Evolutionary conservation across 2,113 vertebrate species (phyloP), one percentile per base, ranked within the genome.

Genomic region (Chlorocebus sabaeus): DNA sequence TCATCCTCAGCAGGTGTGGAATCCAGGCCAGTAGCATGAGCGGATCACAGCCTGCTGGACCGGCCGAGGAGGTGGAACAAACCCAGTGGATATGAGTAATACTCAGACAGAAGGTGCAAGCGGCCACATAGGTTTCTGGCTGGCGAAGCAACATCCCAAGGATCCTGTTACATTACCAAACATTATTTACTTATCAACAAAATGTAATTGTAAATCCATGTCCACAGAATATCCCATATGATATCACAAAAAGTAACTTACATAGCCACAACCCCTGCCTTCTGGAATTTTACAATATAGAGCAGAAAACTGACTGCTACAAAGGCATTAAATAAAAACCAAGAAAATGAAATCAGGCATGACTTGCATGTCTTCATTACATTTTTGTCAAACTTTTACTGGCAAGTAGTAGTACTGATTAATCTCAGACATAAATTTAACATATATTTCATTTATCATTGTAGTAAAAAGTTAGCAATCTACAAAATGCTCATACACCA

Each of bases 221-320:
- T 55, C 3, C 18, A 48, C 11, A 30, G 27, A 80, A 32, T 80
- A 87, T 61, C 12, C 83, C 38, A 38, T 3, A 72, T 10, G 22
- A n/a, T 57, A 5, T 84, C 27, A 75, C n/a, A 79, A 4, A 40
- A 81, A 43, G 8, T 75, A 75, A 72, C 45, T 32, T 79, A 45
- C 52, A 48, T 30, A 61, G 18, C 14, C 11, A 70, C 13, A 3
- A 1, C 0, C 38, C 11, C 2, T 70, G 20, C 1, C 17, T 81
- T 48, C 72, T 32, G 8, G 43, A 48, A 22, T 90, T 70, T 80
- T 72, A 78, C 17, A 48, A 6, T n/a, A 67, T 4, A 38, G 3
- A 50, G 23, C 20, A 80, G 14, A 84, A 11, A 70, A 59, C 3
- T 76, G 50, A 73, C 18, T 17, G 2, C 25, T 68, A 30, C 9